A percentile compares a stretch with the other conserved stretches of the same genome.
Evolutionary conservation across 2,113 vertebrate species (phyloP).

Genomic region (Siniperca chuatsi): DNA sequence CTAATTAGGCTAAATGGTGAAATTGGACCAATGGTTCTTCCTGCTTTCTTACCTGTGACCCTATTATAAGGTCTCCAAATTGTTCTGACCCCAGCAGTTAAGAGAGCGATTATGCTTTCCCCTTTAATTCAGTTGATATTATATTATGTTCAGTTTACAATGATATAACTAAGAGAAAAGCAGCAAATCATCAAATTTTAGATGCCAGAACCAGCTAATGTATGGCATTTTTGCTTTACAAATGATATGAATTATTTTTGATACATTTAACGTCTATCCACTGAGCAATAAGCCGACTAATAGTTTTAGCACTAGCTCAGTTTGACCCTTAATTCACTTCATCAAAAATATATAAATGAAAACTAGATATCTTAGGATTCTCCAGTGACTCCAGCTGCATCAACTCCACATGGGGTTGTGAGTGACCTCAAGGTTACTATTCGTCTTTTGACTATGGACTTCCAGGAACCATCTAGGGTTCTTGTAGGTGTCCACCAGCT

Average conservation of each 20-base stretch:
- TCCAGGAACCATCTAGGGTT: conserved; percentile 37
- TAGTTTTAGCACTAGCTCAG: background rate
- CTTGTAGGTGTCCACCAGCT: background rate
- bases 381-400: conserved; percentile 1
- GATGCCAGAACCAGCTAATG: background rate
- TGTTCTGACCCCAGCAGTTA: background rate
- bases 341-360: background rate
- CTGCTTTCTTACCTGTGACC: background rate
- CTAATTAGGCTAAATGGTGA: background rate
- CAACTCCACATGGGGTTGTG: background rate
- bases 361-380: background rate
- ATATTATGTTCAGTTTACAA: background rate
- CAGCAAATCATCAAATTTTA: background rate
- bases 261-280: background rate
- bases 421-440: background rate
- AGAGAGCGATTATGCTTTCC: background rate
- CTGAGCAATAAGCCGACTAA: background rate
- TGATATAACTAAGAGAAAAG: background rate
- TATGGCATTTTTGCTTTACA: background rate
- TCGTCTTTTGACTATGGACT: conserved; percentile 10
- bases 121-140: no score
- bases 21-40: background rate
- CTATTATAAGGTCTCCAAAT: background rate
- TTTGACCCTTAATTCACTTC: background rate
- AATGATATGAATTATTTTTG: background rate